Conservation (phyloP, 2,797 vertebrate species). For the Sebastiscus albofasciatus region DNA sequence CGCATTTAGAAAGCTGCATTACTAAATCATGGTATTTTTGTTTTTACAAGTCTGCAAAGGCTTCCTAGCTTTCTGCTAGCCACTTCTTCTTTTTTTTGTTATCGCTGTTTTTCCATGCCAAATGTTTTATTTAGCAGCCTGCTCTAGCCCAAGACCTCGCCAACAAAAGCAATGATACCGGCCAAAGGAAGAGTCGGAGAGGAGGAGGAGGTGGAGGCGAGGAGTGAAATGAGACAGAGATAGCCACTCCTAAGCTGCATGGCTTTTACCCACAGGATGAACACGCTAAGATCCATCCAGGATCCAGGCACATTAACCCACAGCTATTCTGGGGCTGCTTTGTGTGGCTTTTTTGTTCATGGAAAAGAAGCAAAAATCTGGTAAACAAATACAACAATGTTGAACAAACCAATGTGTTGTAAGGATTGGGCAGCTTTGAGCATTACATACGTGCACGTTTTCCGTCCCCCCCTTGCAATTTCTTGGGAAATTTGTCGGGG, state of each 20-base stretch:
- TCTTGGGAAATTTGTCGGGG: conserved; percentile 66
- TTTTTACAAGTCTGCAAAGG: conserved; percentile 72
- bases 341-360: conserved; percentile 76
- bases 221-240: conserved; percentile 49
- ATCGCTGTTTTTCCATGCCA: conserved; percentile 59
- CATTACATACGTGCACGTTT: conserved; percentile 50
- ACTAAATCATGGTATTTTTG: conserved; percentile 72
- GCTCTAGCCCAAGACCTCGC: conserved; percentile 38
- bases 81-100: conserved; percentile 31
- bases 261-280: conserved; percentile 65
- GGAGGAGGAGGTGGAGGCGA: conserved; percentile 23
- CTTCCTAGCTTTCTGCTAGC: conserved; percentile 43
- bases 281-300: conserved; percentile 48
- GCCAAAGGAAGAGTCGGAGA: conserved; percentile 40
- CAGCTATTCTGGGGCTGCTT: conserved; percentile 73
- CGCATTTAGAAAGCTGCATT: conserved; percentile 62
- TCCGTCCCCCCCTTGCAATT: conserved; percentile 49
- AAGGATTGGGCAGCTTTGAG: conserved; percentile 50
- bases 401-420: conserved; percentile 37
- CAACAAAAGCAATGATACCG: conserved; percentile 66
- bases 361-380: conserved; percentile 66
- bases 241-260: conserved; percentile 59
- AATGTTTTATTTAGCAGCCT: conserved; percentile 77
- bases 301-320: conserved; percentile 70
- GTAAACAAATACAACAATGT: conserved; percentile 69